phyloP scores from a whole-genome alignment of 2,113 vertebrate genomes.

The Heterochromis multidens region DNA sequence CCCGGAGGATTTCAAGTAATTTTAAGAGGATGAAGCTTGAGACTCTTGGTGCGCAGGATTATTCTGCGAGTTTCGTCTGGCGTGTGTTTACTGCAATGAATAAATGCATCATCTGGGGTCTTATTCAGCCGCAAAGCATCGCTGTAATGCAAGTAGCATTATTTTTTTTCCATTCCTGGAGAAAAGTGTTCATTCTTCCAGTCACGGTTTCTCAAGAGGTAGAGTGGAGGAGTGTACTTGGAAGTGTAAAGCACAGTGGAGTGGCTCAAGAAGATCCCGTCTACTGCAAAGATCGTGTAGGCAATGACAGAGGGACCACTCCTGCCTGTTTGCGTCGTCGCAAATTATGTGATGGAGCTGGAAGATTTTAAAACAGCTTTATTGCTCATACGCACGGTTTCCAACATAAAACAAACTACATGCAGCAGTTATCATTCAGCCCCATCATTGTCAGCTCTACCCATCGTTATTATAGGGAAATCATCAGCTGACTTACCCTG shows the following conservation, averaged over 20 bases:
- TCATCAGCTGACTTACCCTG: background rate
- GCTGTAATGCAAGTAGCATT: background rate
- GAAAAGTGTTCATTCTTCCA: background rate
- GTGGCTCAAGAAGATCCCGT: slow-evolving; percentile 54
- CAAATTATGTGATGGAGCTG: background rate
- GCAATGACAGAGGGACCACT: background rate
- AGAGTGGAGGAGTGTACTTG: background rate
- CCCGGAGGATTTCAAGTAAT: background rate
- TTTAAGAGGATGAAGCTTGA: slow-evolving; percentile 4
- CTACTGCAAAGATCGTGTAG: slow-evolving; percentile 41
- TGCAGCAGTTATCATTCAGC: background rate
- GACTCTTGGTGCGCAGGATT: slow-evolving; percentile 1
- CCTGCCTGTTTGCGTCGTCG: background rate
- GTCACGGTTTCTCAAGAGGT: background rate
- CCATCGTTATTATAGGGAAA: background rate
- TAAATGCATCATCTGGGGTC: background rate
- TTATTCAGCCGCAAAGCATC: background rate
- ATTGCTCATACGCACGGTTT: rapidly evolving
- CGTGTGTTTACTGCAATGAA: background rate
- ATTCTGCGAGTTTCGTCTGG: background rate
- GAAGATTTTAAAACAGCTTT: background rate
- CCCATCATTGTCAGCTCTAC: background rate
- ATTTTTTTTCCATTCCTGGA: background rate
- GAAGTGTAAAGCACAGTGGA: background rate
- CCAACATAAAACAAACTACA: rapidly evolving